These are phyloP conservation scores for Toxonevra muliebris DNA, from an alignment of 2,888 invertebrate genomes.

Conservation along the genomic window DNA sequence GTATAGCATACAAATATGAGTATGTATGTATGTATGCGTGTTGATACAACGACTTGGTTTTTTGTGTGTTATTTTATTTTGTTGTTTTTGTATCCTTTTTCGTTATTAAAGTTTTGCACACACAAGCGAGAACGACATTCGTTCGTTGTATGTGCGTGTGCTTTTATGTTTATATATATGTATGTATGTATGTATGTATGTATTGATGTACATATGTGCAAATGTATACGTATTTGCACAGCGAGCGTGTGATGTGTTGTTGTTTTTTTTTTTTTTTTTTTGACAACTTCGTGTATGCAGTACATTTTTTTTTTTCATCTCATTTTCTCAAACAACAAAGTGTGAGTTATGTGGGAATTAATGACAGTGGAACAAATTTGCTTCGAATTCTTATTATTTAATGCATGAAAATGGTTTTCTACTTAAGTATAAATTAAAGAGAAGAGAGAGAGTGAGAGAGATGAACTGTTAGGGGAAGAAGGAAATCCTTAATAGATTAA, in stretches of 20 bases:
- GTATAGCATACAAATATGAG: neutral
- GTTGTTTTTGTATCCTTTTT: neutral
- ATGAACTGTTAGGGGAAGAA: too few relatives aligned
- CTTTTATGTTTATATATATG: neutral
- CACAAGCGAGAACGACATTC: neutral
- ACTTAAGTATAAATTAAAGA: too few relatives aligned
- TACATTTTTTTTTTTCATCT: neutral
- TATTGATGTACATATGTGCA: conserved; percentile 4
- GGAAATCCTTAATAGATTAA: too few relatives aligned
- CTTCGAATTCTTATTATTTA: too few relatives aligned
- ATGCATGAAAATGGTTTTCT: too few relatives aligned
- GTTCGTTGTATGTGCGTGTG: conserved; percentile 3
- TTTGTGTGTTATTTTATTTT: neutral
- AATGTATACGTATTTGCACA: conserved; percentile 1
- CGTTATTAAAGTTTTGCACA: neutral
- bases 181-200: neutral
- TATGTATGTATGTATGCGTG: neutral
- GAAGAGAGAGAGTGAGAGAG: too few relatives aligned
- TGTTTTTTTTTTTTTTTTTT: conserved; percentile 4
- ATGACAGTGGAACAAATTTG: conserved; percentile 2
- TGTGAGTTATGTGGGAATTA: conserved; percentile 11
- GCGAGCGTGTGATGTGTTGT: conserved; percentile 10
- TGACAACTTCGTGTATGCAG: conserved; percentile 8
- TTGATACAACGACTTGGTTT: neutral
- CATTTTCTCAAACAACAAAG: neutral